Evolutionary conservation across 2,888 invertebrate genomes (phyloP).

Genomic region (Archips xylosteana): DNA sequence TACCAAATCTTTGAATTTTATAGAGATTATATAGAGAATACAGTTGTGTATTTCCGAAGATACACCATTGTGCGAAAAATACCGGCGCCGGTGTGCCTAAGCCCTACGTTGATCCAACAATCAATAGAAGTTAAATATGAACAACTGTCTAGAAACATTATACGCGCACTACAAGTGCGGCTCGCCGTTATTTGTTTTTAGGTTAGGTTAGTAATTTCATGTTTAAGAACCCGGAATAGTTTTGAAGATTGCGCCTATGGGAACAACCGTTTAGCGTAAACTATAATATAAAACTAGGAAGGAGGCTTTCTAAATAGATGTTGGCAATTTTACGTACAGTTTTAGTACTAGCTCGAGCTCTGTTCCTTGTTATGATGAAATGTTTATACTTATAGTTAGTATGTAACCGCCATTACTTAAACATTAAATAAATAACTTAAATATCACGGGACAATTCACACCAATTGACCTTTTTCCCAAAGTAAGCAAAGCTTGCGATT

Average conservation of each 20-base stretch:
- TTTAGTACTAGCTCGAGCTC: neutral
- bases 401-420: too few species aligned
- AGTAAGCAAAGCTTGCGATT: too few species aligned
- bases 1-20: too few species aligned
- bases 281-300: conserved; percentile 20
- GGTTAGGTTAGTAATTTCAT: conserved; percentile 48
- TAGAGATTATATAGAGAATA: too few species aligned
- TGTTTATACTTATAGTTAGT: neutral
- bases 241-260: conserved; percentile 44
- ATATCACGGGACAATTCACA: too few species aligned
- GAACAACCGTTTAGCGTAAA: conserved; percentile 34
- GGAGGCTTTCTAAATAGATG: conserved; percentile 11
- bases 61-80: neutral
- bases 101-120: conserved; percentile 52
- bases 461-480: too few species aligned
- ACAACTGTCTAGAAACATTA: conserved; percentile 19
- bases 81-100: conserved; percentile 46
- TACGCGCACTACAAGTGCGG: conserved; percentile 53
- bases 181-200: conserved; percentile 63
- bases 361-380: neutral
- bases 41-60: too few species aligned
- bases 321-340: conserved; percentile 6
- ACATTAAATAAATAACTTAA: too few species aligned
- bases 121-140: conserved; percentile 54
- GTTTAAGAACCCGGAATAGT: conserved; percentile 57